phyloP scores from a whole-genome alignment of 2,113 vertebrate species.

The Odocoileus hemionus region DNA sequence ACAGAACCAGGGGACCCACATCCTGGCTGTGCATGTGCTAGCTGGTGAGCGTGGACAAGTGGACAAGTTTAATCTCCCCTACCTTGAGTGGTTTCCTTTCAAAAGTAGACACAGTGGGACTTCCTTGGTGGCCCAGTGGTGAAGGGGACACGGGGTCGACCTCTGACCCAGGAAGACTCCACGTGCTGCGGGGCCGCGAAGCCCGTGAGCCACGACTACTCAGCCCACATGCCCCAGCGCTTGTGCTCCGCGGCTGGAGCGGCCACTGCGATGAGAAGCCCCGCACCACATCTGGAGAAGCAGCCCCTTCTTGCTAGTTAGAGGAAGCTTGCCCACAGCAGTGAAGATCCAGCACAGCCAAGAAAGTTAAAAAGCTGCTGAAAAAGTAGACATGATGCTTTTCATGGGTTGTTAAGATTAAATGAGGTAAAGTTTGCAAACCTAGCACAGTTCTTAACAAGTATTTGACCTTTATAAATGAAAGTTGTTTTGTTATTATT shows the following conservation, averaged over 20 bases:
- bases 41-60: background rate
- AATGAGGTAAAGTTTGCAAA: background rate
- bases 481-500: background rate
- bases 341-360: background rate
- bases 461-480: background rate
- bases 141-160: accelerated
- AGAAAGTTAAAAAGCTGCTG: background rate
- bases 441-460: background rate
- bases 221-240: background rate
- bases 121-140: background rate
- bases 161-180: background rate
- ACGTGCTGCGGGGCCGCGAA: background rate
- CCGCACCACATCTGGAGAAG: background rate
- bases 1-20: background rate
- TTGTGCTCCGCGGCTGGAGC: background rate
- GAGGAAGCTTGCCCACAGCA: background rate
- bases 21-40: background rate
- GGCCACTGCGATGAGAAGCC: background rate
- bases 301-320: background rate
- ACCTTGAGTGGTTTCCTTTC: background rate
- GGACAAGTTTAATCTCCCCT: background rate
- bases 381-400: background rate
- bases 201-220: background rate
- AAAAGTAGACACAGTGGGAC: background rate
- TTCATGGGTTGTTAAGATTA: background rate